Evolutionary conservation across 2,797 vertebrate genomes (phyloP).

Genomic region (Cryptoblepharus egeriae): DNA sequence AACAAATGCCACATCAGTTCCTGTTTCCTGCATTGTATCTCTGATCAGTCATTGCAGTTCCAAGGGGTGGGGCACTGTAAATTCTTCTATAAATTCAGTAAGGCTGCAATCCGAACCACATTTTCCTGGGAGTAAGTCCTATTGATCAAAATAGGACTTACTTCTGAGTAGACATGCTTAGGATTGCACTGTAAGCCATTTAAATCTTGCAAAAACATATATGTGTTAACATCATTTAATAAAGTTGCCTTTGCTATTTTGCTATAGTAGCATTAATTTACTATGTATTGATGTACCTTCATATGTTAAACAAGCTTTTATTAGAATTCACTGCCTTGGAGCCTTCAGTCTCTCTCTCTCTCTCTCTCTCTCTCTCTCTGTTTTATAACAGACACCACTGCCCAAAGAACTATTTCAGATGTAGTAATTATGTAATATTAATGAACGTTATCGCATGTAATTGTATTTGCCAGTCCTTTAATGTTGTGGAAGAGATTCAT

Average conservation of each 20-base stretch:
- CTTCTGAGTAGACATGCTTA: too few species aligned
- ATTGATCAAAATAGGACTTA: too few species aligned
- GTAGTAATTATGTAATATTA: conserved; percentile 76
- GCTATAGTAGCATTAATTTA: conserved; percentile 56
- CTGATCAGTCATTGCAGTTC: conserved; percentile 52
- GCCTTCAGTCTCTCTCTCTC: conserved; percentile 35
- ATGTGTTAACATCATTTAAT: conserved; percentile 70
- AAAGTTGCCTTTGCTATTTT: conserved; percentile 52
- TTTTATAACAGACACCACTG: conserved; percentile 58
- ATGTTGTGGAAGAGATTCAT: conserved; percentile 57
- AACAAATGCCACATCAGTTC: conserved; percentile 1
- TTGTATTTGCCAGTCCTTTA: conserved; percentile 57
- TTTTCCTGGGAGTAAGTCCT: too few species aligned
- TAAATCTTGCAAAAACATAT: conserved; percentile 68
- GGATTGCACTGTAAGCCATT: too few species aligned
- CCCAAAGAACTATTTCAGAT: conserved; percentile 69
- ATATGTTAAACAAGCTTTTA: conserved; percentile 72
- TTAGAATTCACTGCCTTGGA: conserved; percentile 68
- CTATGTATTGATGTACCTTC: conserved; percentile 57
- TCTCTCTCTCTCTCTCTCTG: not conserved
- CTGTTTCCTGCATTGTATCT: conserved; percentile 18
- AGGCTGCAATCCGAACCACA: too few species aligned
- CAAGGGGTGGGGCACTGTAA: conserved; percentile 46
- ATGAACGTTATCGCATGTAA: conserved; percentile 63
- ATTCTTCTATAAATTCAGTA: conserved; percentile 51